Base-by-base conservation (phyloP, 2,797 vertebrate species). In the Sebastes steindachneri region DNA sequence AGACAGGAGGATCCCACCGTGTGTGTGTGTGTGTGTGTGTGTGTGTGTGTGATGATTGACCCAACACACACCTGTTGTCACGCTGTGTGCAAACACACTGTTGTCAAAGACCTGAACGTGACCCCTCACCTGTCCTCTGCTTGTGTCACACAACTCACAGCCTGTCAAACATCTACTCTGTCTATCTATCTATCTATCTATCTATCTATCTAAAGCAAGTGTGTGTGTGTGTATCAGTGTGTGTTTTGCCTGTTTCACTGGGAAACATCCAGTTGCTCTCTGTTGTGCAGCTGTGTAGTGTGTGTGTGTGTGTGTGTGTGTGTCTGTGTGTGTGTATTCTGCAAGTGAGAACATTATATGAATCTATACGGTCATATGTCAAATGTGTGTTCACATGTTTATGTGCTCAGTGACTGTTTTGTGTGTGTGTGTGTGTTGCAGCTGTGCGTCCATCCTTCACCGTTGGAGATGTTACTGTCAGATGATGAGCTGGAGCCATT, bases 1-100 rank as follows among this genome's bases (percentile, higher is more conserved):
- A 79, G 57, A 64, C 57, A 65, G 15, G 81, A 60, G 54, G 83
- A 86, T 82, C 68, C 53, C 12, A 64, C 77, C 6, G 67, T 54
- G 31, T 69, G 72, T 68, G 37, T 12, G 33, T 69, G 71, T 66
- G 35, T 11, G 33, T n/a, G n/a, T n/a, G n/a, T 68, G 37, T 12
- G 33, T 71, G 58, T 83, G 51, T 45, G 37, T 33, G 29, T 51
- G 21, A 68, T 9, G 65, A 68, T 4, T 58, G 77, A 64, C 35
- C 60, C 29, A 15, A 72, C 66, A 72, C 78, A 84, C 91, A 92
- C 85, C 90, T 93, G 91, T 90, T 64, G 76, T 79, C 78, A 73
- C 3, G 7, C 85, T 58, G 82, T 70, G 66, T 31, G 68, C 62
- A 78, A 71, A 76, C 74, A 74, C 35, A 75, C 78, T 37, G 14